These are phyloP conservation scores for Xenops minutus DNA, from an alignment of 2,797 vertebrate genomes.

Conservation along the genomic window DNA sequence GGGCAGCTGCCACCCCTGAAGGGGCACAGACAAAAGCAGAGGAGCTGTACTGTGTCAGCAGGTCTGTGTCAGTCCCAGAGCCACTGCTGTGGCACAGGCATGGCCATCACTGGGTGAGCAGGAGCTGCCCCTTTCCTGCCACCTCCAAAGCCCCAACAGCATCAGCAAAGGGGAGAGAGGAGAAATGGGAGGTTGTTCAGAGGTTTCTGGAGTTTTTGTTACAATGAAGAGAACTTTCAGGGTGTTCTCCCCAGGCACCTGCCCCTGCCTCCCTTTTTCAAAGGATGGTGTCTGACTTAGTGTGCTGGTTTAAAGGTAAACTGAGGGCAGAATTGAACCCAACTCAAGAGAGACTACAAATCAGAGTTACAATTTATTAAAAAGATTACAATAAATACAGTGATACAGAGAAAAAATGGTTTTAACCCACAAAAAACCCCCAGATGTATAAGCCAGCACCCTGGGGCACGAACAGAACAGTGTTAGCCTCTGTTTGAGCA, in stretches of 20 bases:
- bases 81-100: not conserved
- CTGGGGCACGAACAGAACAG: too few species aligned
- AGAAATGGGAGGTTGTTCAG: not conserved
- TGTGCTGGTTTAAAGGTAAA: too few species aligned
- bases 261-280: too few species aligned
- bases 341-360: too few species aligned
- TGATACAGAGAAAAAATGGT: too few species aligned
- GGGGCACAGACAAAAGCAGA: not conserved
- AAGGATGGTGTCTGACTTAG: not conserved
- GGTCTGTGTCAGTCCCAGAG: not conserved
- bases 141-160: not conserved
- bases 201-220: not conserved
- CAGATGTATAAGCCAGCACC: too few species aligned
- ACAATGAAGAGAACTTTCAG: not conserved
- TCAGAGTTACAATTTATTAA: too few species aligned
- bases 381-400: too few species aligned
- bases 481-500: too few species aligned
- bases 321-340: too few species aligned
- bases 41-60: not conserved
- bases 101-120: not conserved
- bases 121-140: not conserved
- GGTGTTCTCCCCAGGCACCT: not conserved
- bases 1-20: slow-evolving; percentile 4
- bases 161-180: not conserved
- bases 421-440: too few species aligned